Evolutionary conservation across 1,140 invertebrate genomes (phyloP), one percentile per base, ranked within the genome.

Genomic region (Papilio helenus): DNA sequence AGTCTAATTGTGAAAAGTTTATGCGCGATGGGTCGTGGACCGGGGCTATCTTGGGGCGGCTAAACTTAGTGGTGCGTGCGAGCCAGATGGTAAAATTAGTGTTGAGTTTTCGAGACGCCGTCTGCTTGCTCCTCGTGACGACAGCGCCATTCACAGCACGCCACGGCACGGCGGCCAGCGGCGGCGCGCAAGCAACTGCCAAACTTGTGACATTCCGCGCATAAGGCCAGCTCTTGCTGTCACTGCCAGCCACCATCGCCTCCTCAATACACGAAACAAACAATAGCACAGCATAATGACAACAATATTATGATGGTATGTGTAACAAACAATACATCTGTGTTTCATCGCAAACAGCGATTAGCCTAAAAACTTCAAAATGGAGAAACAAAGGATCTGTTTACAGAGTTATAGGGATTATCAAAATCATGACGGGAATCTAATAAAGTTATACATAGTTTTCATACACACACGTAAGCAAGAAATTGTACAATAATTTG

Each of bases 1-100:
- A 94, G 94, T 95, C 94, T 95, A 95, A 95, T 95, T 95, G 91
- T 93, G 94, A 94, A 94, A 94, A 94, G 92, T 94, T 94, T 94
- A 93, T 94, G 92, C 91, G 91, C 89, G 92, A 93, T 93, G 93
- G 92, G 90, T 94, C 92, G 93, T 92, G 93, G 94, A 93, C 90
- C 93, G 90, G 85, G 87, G 92, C 94, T 95, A 95, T 95, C 94
- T 95, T 94, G 93, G 93, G 94, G 92, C 92, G 88, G 93, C 94
- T 95, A 95, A 93, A 95, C 94, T 95, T 95, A 95, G 94, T 94
- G 94, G 94, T 93, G 93, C 90, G 93, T 93, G 87, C 87, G 89
- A 92, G 93, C 91, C 90, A 93, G 92, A 92, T 92, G 90, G 93
- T 94, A 93, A 94, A 93, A 93, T 94, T 94, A 94, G 93, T 93